Evolutionary conservation across 1,140 invertebrate species (phyloP).

Genomic region (Acyrthosiphon pisum): DNA sequence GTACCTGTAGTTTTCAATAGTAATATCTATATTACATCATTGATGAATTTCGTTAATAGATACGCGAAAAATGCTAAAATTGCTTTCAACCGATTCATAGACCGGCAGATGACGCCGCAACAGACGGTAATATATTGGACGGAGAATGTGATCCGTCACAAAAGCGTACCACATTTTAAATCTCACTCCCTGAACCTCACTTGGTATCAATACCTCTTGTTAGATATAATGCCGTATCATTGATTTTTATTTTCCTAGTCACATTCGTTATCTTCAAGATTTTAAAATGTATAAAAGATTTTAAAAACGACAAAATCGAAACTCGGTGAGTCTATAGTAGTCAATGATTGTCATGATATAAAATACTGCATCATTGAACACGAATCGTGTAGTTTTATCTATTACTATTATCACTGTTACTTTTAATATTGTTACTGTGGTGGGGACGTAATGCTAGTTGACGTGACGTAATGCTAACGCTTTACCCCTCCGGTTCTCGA

Average conservation of each 20-base stretch:
- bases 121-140: conserved; percentile 70
- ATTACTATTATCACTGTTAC: background rate
- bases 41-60: background rate
- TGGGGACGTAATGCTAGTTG: too few relatives aligned
- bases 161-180: conserved; percentile 67
- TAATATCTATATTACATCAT: too few relatives aligned
- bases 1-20: too few relatives aligned
- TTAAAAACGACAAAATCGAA: background rate
- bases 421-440: background rate
- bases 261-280: background rate
- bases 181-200: conserved; percentile 67
- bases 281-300: background rate
- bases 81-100: conserved; percentile 57
- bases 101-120: conserved; percentile 63
- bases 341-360: background rate
- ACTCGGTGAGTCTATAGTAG: background rate
- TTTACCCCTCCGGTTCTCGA: too few relatives aligned
- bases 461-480: too few relatives aligned
- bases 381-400: too few relatives aligned
- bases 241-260: background rate
- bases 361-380: too few relatives aligned
- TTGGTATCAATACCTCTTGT: conserved; percentile 69
- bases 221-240: conserved; percentile 63
- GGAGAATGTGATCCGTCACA: conserved; percentile 70
- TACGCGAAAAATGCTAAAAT: conserved; percentile 54